Evolutionary conservation across 2,888 invertebrate genomes (phyloP), one percentile per base, ranked within the genome.

Genomic region (Lasioglossum figueresi): DNA sequence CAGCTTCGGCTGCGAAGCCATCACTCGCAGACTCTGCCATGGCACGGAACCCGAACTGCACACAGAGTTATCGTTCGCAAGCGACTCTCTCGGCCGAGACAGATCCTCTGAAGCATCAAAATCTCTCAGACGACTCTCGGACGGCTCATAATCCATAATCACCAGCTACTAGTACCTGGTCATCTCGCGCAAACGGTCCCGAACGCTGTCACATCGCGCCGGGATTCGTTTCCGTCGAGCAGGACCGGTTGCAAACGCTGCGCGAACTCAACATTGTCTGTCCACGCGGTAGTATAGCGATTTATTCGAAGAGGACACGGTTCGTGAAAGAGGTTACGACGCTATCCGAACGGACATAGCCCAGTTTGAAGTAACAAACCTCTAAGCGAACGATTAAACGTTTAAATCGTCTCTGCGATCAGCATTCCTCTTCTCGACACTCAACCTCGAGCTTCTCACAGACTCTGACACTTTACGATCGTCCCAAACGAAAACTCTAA

Each of bases 141-240:
- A 93, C 45, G 93, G 94, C 88, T 94, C 93, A 90, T 93, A 93
- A 86, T 94, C 94, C 94, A 94, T 94, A 78, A 82, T 87, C 83
- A 77, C 79, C 23, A 63, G 37, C 75, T 86, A 86, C 74, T n/a
- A 71, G 66, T 48, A 34, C 40, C 66, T 79, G 71, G 70, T 66
- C 86, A 86, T 87, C 79, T 73, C 79, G 73, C 71, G 14, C 73
- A 73, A 82, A 80, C 37, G 23, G 23, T 81, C 70, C 56, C 66
- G 43, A 34, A 37, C 80, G 66, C 68, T 88, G 82, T 84, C 88
- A 88, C 72, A 81, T 82, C 63, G 76, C 40, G 59, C 78, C n/a
- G 70, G 71, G 45, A 63, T 80, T 70, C 52, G 12, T 40, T 19
- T 45, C n/a, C 4, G 40, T 45, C 31, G 66, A 66, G n/a, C 43